phyloP scores from a whole-genome alignment of 1,140 invertebrate species.

The Neodiprion fabricii region DNA sequence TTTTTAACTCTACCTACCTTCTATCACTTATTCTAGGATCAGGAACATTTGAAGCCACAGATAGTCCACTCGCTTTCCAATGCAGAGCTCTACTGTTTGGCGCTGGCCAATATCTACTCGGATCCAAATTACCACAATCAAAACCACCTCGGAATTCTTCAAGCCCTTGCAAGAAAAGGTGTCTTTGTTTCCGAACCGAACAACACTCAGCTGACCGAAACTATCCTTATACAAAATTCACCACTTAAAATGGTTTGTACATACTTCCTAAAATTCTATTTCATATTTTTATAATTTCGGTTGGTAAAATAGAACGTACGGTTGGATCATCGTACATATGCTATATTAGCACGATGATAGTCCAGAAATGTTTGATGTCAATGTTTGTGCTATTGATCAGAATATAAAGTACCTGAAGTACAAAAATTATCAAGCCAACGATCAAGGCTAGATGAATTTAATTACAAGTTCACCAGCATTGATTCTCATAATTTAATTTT shows the following conservation, averaged over 20 bases:
- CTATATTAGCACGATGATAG: no score
- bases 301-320: no score
- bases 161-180: slow-evolving; percentile 90
- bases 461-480: no score
- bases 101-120: slow-evolving; percentile 94
- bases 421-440: no score
- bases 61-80: slow-evolving; percentile 91
- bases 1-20: neutral
- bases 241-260: slow-evolving; percentile 89
- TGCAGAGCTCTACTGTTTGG: slow-evolving; percentile 95
- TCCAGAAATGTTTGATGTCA: no score
- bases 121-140: slow-evolving; percentile 95
- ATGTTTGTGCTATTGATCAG: no score
- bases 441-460: no score
- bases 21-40: slow-evolving; percentile 70
- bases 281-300: neutral
- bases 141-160: slow-evolving; percentile 92
- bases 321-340: no score
- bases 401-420: no score
- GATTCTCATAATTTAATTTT: slow-evolving; percentile 27
- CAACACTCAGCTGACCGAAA: slow-evolving; percentile 92
- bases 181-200: slow-evolving; percentile 85
- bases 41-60: slow-evolving; percentile 92
- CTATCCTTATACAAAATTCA: slow-evolving; percentile 93
- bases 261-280: slow-evolving; percentile 15